These are phyloP conservation scores for Neodon shergylaensis DNA, from an alignment of 2,113 vertebrate species.

Conservation along the genomic window DNA sequence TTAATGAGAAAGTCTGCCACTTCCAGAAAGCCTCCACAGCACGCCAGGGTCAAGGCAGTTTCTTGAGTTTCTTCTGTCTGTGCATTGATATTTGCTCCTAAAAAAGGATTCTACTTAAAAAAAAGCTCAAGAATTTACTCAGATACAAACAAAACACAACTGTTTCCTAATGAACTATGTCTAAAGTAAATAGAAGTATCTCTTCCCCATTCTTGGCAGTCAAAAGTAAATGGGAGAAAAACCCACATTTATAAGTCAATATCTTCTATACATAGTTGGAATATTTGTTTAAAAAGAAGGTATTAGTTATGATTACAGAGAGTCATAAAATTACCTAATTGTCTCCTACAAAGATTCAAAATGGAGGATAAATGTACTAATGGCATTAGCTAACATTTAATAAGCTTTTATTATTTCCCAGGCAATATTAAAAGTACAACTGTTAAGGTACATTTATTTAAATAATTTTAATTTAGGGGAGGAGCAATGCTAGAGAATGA, in stretches of 20 bases:
- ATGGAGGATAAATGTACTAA: neutral
- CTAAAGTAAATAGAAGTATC: conserved; percentile 23
- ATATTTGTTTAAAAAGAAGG: neutral
- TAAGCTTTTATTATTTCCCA: neutral
- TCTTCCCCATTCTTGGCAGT: neutral
- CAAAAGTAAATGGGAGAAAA: conserved; percentile 30
- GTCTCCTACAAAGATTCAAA: neutral
- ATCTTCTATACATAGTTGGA: neutral
- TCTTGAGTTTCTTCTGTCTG: conserved; percentile 99
- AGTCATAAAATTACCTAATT: neutral
- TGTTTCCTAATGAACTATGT: conserved; percentile 7
- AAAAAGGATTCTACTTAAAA: conserved; percentile 69
- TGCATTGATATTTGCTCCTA: conserved; percentile 99
- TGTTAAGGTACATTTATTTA: neutral
- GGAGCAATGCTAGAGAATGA: neutral
- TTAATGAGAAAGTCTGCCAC: conserved; percentile 99
- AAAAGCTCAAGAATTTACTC: conserved; percentile 47
- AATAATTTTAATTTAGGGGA: neutral
- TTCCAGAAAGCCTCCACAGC: conserved; percentile 98
- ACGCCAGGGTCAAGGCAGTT: conserved; percentile 96
- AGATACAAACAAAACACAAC: conserved; percentile 53
- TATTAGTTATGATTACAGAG: conserved; percentile 3
- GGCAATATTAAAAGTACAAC: neutral
- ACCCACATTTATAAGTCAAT: neutral
- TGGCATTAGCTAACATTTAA: conserved; percentile 1